Evolutionary conservation across 2,797 vertebrate genomes (phyloP), one percentile per base, ranked within the genome.

Genomic region (Enteromius trimaculatus): DNA sequence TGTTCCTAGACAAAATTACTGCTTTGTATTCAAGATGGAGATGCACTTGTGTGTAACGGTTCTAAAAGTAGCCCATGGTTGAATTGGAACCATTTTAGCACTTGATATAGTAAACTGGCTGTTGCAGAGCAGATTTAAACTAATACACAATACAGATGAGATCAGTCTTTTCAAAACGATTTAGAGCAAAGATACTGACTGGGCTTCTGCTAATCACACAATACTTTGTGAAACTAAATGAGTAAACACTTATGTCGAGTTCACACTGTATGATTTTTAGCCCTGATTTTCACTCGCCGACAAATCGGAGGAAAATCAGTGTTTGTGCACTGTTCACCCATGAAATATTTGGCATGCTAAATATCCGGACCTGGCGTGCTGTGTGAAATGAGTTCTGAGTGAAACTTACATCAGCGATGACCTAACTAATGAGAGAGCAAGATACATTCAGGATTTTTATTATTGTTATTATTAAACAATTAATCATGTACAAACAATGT

Each of bases 31-130:
- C 34, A 71, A 60, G 31, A 70, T 60, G 34, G 26, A n/a, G 9
- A 58, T 70, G 3, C 23, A 70, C 26, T 23, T 39, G 0, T 29
- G 19, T 23, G 19, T 53, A 49, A 51, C 49, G 14, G 34, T 37
- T 42, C 19, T 58, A 14, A 26, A 66, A 1, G 16, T 64, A 34
- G 76, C 68, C 78, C 68, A 82, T 85, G 77, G 76, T 77, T 82
- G 70, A 86, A 78, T 84, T 88, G 66, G 42, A 68, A 16, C 55
- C 29, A 53, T 77, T 37, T 84, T 78, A 80, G 49, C 37, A n/a
- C 58, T 78, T 77, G 16, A 53, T 42, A 9, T 55, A 53, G 62
- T 77, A 34, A 6, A 77, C 11, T 42, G 29, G 65, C 55, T 42
- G 26, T 7, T 26, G 74, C 51, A 68, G 31, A 66, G 9, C 49